Conservation (phyloP, 2,113 vertebrate genomes). For the Cettia cetti region DNA sequence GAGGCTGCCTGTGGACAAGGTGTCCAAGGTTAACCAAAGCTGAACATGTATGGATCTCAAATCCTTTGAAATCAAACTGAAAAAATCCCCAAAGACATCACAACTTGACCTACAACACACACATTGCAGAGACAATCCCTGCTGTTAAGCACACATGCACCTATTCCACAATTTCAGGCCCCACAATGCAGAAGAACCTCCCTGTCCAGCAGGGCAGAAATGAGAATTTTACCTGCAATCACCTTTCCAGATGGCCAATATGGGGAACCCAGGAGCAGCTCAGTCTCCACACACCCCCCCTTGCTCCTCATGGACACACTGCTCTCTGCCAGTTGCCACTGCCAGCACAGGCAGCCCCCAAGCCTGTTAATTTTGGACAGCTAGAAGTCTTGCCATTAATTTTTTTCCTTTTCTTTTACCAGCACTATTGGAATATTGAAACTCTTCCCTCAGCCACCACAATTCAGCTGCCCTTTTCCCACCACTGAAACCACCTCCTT, state of each 20-base stretch:
- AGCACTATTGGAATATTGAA: not conserved
- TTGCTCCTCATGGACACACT: not conserved
- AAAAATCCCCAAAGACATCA: not conserved
- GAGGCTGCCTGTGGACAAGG: not conserved
- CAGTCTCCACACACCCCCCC: not conserved
- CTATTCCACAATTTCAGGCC: not conserved
- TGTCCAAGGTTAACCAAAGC: not conserved
- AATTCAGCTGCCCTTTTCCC: not conserved
- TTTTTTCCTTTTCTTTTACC: not conserved
- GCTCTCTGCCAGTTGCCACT: not conserved
- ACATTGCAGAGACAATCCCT: not conserved
- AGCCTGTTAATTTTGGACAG: fast-evolving
- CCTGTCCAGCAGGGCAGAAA: not conserved
- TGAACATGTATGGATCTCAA: not conserved
- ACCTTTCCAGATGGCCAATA: not conserved
- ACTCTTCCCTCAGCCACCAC: not conserved
- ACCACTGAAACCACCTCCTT: not conserved
- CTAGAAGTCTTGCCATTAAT: not conserved
- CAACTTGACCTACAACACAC: fast-evolving
- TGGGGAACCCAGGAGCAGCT: not conserved
- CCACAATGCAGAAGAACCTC: fast-evolving
- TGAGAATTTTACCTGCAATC: not conserved
- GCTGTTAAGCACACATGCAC: not conserved
- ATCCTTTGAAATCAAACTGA: not conserved
- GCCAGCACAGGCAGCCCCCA: not conserved